Evolutionary conservation across 2,113 vertebrate genomes (phyloP), one percentile per base, ranked within the genome.

Genomic region (Neogobius melanostomus): DNA sequence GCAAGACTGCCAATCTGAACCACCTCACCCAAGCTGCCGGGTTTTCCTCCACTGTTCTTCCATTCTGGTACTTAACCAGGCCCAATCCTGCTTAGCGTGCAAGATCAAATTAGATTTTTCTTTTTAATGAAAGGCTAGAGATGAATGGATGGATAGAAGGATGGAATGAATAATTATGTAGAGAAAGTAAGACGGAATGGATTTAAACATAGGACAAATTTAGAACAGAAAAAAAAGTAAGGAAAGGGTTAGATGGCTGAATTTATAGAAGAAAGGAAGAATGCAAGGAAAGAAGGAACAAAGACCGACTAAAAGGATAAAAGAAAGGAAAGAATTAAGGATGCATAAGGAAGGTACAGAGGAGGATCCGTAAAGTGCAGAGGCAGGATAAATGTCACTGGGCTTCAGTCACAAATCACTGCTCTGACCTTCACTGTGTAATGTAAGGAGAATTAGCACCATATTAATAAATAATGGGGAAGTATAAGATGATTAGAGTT

Each of bases 381-480:
- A 59, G 75, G 67, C 82, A 82, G 81, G 86, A 86, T 88, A 91
- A 92, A 93, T 91, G 91, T 90, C 90, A 91, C 70, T 72, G 72
- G 71, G 76, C 66, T 82, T 91, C 82, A 79, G 82, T 87, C 83
- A 89, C 79, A 90, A 90, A 90, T 90, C 77, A 82, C 67, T 36
- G 16, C 66, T 65, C 46, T 90, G 87, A 93, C 90, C 91, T 91
- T 91, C 88, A 87, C 74, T 54, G 5, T 67, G 54, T 77, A 70
- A 71, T 83, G 72, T 68, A 73, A 71, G 77, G 49, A 80, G 75
- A 88, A 83, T 87, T 74, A 90, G 64, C 72, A n/a, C 71, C 65
- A 85, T 80, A 78, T 83, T 82, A 87, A 80, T 72, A 84, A 84
- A 85, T 88, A 81, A 81, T 77, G 68, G 64, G 51, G 71, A 72